Conservation (phyloP, 2,888 invertebrate genomes). For the Drosophila parthenogenetica region DNA sequence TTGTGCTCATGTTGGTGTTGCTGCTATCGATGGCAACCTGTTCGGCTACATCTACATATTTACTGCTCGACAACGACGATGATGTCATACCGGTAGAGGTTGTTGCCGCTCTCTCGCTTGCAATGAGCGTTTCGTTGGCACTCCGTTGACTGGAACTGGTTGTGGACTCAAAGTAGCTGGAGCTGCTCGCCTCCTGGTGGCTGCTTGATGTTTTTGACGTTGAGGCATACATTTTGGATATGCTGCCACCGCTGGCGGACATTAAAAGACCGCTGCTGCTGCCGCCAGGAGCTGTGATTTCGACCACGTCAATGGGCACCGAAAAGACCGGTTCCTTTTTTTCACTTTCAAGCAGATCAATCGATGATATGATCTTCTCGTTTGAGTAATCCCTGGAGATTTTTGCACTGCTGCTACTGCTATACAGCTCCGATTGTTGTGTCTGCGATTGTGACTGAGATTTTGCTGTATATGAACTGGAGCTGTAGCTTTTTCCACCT, state of each 20-base stretch:
- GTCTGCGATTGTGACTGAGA: conserved; percentile 57
- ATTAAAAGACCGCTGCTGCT: conserved; percentile 32
- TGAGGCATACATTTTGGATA: conserved; percentile 70
- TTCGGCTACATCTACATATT: conserved; percentile 60
- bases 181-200: conserved; percentile 58
- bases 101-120: conserved; percentile 72
- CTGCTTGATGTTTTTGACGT: conserved; percentile 58
- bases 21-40: conserved; percentile 68
- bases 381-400: conserved; percentile 73
- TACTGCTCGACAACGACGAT: conserved; percentile 65
- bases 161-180: conserved; percentile 68
- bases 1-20: conserved; percentile 53
- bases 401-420: conserved; percentile 54
- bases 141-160: conserved; percentile 65
- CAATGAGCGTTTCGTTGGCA: conserved; percentile 70
- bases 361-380: conserved; percentile 79
- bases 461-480: conserved; percentile 60
- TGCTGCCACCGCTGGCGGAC: conserved; percentile 64
- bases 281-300: conserved; percentile 60
- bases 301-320: conserved; percentile 82
- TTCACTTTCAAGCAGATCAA: conserved; percentile 81
- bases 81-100: conserved; percentile 81
- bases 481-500: conserved; percentile 51
- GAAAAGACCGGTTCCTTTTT: conserved; percentile 82
- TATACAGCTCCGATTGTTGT: conserved; percentile 52